Percentiles rank a stretch among this genome's conserved stretches.
Evolutionary conservation across 2,113 vertebrate species (phyloP).

Genomic region (Oreotragus oreotragus): DNA sequence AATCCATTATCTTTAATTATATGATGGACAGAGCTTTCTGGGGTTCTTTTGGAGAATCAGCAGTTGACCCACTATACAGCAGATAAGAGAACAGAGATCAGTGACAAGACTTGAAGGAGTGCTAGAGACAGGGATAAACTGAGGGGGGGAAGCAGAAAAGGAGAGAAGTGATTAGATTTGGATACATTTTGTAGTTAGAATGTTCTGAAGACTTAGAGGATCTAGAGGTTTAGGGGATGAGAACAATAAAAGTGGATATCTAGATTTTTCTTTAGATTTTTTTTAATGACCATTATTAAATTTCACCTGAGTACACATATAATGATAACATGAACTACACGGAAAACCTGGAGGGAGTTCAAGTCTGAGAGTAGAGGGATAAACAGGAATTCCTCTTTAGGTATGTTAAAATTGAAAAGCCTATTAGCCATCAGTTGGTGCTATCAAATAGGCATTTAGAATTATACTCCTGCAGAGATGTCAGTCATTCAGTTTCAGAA

Average conservation of each 20-base stretch:
- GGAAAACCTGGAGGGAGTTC: not conserved
- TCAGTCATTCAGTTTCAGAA: constrained; percentile 43
- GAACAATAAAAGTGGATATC: not conserved
- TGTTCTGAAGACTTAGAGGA: not conserved
- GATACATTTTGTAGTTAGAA: not conserved
- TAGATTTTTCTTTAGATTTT: not conserved
- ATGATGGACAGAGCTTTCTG: not conserved
- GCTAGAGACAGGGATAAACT: not conserved
- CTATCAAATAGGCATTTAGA: constrained; percentile 39
- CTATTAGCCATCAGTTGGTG: constrained; percentile 35
- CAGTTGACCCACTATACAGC: not conserved
- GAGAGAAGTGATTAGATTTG: not conserved
- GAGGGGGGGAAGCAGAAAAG: not conserved
- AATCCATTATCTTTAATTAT: not conserved
- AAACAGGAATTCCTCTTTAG: constrained; percentile 7
- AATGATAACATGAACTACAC: not conserved
- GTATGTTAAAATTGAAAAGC: constrained; percentile 6
- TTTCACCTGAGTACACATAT: not conserved
- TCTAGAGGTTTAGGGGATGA: not conserved
- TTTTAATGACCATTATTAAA: not conserved
- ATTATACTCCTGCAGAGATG: constrained; percentile 36
- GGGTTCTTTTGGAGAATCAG: not conserved
- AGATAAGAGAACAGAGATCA: not conserved
- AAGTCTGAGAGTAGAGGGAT: not conserved
- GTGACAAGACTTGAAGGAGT: not conserved